Conservation (phyloP, 2,888 invertebrate species). For the Rhingia campestris region DNA sequence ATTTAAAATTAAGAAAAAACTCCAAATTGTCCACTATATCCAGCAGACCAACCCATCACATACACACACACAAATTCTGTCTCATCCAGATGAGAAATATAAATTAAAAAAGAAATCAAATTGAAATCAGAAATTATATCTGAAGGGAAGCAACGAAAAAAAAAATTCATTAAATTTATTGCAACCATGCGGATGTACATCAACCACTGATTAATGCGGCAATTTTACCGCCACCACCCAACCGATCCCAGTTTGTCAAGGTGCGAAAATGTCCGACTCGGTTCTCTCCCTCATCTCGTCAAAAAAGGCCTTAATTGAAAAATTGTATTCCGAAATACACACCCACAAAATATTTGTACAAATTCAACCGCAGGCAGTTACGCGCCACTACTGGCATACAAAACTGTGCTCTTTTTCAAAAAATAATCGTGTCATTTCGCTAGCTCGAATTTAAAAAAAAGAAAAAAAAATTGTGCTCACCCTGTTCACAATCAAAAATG, state of each 20-base stretch:
- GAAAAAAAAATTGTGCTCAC: neutral
- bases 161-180: conserved; percentile 59
- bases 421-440: too few relatives aligned
- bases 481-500: conserved; percentile 39
- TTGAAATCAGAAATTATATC: conserved; percentile 67
- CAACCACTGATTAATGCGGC: conserved; percentile 67
- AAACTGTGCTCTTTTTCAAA: too few relatives aligned
- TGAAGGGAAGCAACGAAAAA: conserved; percentile 7
- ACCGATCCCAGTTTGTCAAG: conserved; percentile 8
- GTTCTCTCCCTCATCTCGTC: neutral
- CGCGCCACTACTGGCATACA: too few relatives aligned
- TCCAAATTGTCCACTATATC: conserved; percentile 39
- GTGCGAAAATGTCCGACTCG: conserved; percentile 37
- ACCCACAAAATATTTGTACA: too few relatives aligned
- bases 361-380: too few relatives aligned
- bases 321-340: conserved; percentile 11
- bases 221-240: conserved; percentile 11
- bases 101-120: conserved; percentile 44
- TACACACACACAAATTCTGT: conserved; percentile 17
- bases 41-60: neutral
- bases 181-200: conserved; percentile 70
- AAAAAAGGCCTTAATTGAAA: conserved; percentile 62
- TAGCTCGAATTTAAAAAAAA: too few relatives aligned
- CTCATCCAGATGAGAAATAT: conserved; percentile 30
- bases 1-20: conserved; percentile 38